A percentile compares a stretch with the other conserved stretches of the same genome.
Evolutionary conservation across 2,113 vertebrate species (phyloP).

Genomic region (Catharus minimus): DNA sequence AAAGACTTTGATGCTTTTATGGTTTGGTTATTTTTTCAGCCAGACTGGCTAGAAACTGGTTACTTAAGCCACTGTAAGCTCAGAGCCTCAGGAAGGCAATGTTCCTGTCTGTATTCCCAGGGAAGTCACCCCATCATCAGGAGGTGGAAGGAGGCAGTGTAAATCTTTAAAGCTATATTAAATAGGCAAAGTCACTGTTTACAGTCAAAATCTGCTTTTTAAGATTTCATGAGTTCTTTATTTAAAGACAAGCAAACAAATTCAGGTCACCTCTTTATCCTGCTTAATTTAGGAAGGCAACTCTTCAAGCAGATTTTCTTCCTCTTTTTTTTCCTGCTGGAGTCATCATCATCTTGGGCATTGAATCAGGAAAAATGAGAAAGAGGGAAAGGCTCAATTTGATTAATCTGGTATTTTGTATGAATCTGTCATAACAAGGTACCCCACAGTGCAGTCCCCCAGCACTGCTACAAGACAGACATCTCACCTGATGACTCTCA

Average conservation of each 20-base stretch:
- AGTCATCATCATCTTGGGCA: background rate
- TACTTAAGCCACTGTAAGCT: background rate
- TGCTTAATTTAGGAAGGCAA: background rate
- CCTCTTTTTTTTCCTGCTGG: background rate
- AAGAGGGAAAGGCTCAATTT: background rate
- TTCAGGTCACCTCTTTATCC: slow-evolving; percentile 42
- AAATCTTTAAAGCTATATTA: background rate
- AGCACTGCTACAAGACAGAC: background rate
- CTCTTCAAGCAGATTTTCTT: background rate
- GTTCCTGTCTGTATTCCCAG: background rate
- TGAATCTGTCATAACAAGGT: background rate
- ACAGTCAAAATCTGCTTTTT: slow-evolving; percentile 29
- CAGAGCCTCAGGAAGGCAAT: background rate
- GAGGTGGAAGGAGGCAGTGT: background rate
- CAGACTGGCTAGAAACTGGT: background rate
- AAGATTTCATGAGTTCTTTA: slow-evolving; percentile 43
- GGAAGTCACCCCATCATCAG: background rate
- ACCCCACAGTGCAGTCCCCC: background rate
- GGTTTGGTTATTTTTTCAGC: background rate
- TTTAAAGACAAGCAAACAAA: slow-evolving; percentile 42
- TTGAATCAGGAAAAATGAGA: background rate
- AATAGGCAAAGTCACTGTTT: slow-evolving; percentile 26
- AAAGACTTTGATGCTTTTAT: background rate
- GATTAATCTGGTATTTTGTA: background rate
- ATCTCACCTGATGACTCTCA: background rate